A percentile compares a stretch with the other conserved stretches of the same genome.
These are phyloP conservation scores for Phaethon lepturus DNA, from an alignment of 2,113 vertebrate genomes.

Conservation along the genomic window DNA sequence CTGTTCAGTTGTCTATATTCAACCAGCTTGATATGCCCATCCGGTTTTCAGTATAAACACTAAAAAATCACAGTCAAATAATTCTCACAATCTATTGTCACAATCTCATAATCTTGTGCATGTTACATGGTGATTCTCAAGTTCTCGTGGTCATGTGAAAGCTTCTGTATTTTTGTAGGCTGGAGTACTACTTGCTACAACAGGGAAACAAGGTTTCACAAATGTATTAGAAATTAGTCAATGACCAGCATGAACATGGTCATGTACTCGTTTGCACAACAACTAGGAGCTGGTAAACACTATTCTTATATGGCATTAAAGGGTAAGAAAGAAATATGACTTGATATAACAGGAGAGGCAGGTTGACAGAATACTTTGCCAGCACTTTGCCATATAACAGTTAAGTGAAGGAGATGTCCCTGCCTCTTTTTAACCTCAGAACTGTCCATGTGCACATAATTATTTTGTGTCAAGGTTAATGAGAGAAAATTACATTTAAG, in stretches of 20 bases:
- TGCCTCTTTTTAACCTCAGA: background rate
- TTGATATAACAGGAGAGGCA: background rate
- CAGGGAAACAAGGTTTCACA: background rate
- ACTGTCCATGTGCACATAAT: background rate
- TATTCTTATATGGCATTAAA: background rate
- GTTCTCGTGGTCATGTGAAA: background rate
- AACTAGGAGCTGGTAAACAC: background rate
- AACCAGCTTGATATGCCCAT: background rate
- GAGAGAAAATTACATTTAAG: background rate
- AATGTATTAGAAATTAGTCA: background rate
- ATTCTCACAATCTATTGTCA: background rate
- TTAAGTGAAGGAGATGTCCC: background rate
- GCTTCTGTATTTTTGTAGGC: background rate
- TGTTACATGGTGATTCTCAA: background rate
- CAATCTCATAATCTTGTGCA: background rate
- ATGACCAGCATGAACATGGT: background rate
- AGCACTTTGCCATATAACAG: background rate
- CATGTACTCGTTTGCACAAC: background rate
- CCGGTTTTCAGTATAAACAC: background rate
- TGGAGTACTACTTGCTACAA: background rate
- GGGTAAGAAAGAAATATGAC: background rate
- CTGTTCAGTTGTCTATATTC: background rate
- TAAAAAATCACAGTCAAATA: background rate
- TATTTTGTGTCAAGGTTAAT: background rate
- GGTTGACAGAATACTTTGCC: background rate